These are phyloP conservation scores for Hirundichthys speculiger DNA, from an alignment of 2,113 vertebrate species.

Conservation along the genomic window DNA sequence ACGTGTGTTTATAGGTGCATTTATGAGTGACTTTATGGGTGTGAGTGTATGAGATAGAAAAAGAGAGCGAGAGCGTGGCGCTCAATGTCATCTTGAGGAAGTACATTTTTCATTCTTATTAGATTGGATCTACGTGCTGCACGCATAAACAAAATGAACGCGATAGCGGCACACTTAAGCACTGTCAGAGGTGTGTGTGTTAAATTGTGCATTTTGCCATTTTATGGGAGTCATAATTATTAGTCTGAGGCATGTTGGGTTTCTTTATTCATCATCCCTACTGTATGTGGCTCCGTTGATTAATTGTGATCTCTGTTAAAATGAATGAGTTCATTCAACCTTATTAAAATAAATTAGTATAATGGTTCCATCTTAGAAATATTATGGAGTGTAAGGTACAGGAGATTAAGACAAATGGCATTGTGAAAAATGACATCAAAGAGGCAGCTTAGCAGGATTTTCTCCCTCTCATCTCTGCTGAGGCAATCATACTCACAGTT, in stretches of 20 bases:
- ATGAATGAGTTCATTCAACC: slow-evolving; percentile 6
- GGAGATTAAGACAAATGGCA: slow-evolving; percentile 24
- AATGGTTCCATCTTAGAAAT: slow-evolving; percentile 3
- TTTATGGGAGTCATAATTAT: neutral
- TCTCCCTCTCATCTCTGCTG: slow-evolving; percentile 2
- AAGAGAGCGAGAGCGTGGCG: neutral
- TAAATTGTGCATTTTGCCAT: neutral
- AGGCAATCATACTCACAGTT: slow-evolving; percentile 7
- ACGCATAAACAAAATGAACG: neutral
- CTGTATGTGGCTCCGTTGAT: neutral
- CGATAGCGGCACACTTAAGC: slow-evolving; percentile 16
- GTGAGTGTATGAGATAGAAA: neutral
- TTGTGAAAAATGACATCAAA: slow-evolving; percentile 13
- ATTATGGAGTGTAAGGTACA: neutral
- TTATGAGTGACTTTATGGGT: neutral
- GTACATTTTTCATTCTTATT: slow-evolving; percentile 6
- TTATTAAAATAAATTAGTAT: slow-evolving; percentile 4
- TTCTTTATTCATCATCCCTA: neutral
- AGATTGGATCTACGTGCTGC: neutral
- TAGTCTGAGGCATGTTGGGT: neutral
- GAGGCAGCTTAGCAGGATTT: neutral
- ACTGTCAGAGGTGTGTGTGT: neutral
- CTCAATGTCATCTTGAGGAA: slow-evolving; percentile 20
- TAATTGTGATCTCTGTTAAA: slow-evolving; percentile 8
- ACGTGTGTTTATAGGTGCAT: slow-evolving; percentile 21